Base-by-base conservation (phyloP, 1,140 invertebrate genomes). In the Anastrepha ludens region DNA sequence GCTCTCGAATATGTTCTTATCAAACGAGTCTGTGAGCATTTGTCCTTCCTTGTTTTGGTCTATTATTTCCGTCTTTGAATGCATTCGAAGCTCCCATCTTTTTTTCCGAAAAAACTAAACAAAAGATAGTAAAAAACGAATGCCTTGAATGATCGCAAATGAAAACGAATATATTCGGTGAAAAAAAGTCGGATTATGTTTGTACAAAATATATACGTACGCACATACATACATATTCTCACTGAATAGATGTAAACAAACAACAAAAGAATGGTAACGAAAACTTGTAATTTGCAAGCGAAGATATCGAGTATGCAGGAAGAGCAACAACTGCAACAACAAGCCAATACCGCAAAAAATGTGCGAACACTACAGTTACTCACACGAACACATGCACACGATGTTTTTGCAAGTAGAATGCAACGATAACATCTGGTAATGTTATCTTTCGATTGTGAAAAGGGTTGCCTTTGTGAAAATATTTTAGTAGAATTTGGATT, bases 231-330 rank as follows among this genome's bases (percentile, higher is more conserved):
- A 39, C 65, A 41, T 15, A 8, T 85, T 62, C 47, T 58, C 81
- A 29, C 17, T 4, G 39, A 85, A 39, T n/a, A 41, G 67, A 47
- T 55, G 50, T 3, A 11, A 47, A 74, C 41, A 74, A 85, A 58
- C 78, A 55, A 59, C 13, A 15, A 59, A 15, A 58, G 58, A 85
- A n/a, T 59, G 5, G 55, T 20, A 59, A 59, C 17, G 81, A 85
- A 85, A 85, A 85, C 81, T 85, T 85, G 81, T 20, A 85, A 85
- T 85, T 85, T 85, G 81, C 15, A 47, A 74, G 39, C 41, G 39
- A 74, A 74, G 67, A 85, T 29, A 62, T 8, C 50, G 5, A 44
- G 7, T 39, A n/a, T 15, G 50, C 20, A 44, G 70, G n/a, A 78
- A 78, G 5, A 78, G 29, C 39, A 50, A 44, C 39, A 39, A 17